These are phyloP conservation scores for Chionis minor DNA, from an alignment of 2,113 vertebrate species.

Conservation along the genomic window DNA sequence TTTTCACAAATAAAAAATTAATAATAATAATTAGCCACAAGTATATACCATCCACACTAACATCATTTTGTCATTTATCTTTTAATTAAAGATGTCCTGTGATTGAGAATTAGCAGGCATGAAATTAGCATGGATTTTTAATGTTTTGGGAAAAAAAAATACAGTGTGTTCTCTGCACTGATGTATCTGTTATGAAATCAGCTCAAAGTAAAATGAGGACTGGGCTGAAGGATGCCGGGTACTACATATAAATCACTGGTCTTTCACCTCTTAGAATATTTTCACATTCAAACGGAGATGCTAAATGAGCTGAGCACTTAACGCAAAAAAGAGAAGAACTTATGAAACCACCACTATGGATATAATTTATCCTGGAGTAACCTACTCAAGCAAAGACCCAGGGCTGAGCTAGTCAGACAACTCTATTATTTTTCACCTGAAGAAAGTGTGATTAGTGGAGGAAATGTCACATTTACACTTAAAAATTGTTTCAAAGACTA, in stretches of 20 bases:
- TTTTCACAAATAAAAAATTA: slow-evolving; percentile 27
- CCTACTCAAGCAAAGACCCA: background rate
- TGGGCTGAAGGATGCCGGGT: background rate
- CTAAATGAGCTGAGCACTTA: background rate
- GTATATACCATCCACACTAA: slow-evolving; percentile 13
- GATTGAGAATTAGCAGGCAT: background rate
- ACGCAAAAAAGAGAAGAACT: background rate
- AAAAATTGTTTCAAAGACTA: slow-evolving; percentile 30
- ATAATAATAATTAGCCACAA: slow-evolving; percentile 2
- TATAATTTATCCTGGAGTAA: background rate
- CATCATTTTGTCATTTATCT: slow-evolving; percentile 32
- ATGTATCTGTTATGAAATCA: background rate
- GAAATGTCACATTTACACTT: slow-evolving; percentile 36
- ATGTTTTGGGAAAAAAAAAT: background rate
- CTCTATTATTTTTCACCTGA: background rate
- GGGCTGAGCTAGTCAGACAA: background rate
- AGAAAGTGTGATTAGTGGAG: slow-evolving; percentile 10
- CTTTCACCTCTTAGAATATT: slow-evolving; percentile 17
- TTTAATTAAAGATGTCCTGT: slow-evolving; percentile 47
- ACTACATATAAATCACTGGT: slow-evolving; percentile 8
- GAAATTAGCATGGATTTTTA: slow-evolving; percentile 21
- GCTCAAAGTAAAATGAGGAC: background rate
- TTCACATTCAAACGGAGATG: slow-evolving; percentile 10
- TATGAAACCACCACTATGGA: background rate
- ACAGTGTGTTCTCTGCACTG: background rate